Conservation (phyloP, 30 jellyfish, hydroid and myxozoan species). For the Pelagia noctiluca region DNA sequence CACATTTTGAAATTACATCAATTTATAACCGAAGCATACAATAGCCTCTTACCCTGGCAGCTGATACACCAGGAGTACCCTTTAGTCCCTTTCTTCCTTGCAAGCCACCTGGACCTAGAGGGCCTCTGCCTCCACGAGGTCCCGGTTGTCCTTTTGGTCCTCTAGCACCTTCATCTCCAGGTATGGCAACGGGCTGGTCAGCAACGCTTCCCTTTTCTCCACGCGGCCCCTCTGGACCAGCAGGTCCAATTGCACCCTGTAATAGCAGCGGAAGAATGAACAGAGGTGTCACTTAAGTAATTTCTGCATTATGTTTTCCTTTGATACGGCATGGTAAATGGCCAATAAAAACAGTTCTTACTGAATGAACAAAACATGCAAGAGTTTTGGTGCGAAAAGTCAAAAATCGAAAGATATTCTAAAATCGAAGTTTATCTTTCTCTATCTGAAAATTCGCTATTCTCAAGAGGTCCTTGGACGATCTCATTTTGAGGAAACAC, state of each 20-base stretch:
- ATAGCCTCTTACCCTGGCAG: constrained; percentile 47
- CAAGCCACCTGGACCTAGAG: constrained; percentile 68
- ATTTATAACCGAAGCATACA: not conserved
- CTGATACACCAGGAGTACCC: constrained; percentile 57
- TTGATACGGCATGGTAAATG: too few relatives aligned
- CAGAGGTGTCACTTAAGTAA: too few relatives aligned
- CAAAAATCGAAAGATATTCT: too few relatives aligned
- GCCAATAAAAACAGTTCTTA: too few relatives aligned
- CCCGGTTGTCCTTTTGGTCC: constrained; percentile 72
- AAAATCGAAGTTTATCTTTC: too few relatives aligned
- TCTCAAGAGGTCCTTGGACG: too few relatives aligned
- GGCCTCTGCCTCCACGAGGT: constrained; percentile 51
- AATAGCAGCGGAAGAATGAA: too few relatives aligned
- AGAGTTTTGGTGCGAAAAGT: too few relatives aligned
- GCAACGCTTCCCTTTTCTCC: constrained; percentile 68
- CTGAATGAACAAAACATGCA: too few relatives aligned
- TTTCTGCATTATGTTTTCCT: too few relatives aligned
- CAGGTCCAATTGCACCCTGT: constrained; percentile 56
- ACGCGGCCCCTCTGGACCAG: constrained; percentile 48
- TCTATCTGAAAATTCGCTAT: too few relatives aligned
- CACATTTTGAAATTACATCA: not conserved
- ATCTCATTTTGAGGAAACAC: too few relatives aligned
- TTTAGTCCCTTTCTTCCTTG: constrained; percentile 74
- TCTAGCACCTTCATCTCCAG: constrained; percentile 56
- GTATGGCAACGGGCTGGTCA: constrained; percentile 39